A percentile compares a stretch with the other conserved stretches of the same genome.
These are phyloP conservation scores for Sycophila sp. DNA, from an alignment of 1,140 invertebrate genomes.

Conservation along the genomic window DNA sequence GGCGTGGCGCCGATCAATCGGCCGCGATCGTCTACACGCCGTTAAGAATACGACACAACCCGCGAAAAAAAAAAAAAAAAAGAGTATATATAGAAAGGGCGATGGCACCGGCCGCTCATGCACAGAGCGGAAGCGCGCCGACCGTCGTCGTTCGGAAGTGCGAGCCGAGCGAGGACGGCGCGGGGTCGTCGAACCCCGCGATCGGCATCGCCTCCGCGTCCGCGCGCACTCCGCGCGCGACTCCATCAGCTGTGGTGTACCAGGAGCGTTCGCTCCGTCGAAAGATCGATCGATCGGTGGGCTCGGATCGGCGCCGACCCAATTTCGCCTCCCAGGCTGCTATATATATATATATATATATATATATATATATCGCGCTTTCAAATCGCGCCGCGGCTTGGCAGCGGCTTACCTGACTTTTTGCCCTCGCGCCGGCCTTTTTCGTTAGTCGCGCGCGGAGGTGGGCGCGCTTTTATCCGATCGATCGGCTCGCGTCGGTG, in stretches of 20 bases:
- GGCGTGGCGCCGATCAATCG: not conserved
- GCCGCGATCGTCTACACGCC: not conserved
- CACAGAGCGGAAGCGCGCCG: not conserved
- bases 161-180: not conserved
- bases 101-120: not conserved
- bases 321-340: constrained; percentile 52
- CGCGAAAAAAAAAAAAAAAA: not conserved
- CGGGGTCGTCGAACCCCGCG: constrained; percentile 35
- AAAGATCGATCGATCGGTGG: constrained; percentile 55
- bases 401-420: too few relatives aligned
- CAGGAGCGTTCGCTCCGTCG: constrained; percentile 20
- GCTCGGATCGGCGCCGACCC: constrained; percentile 42
- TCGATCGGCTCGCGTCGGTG: too few relatives aligned
- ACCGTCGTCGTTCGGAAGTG: too few relatives aligned
- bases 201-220: too few relatives aligned
- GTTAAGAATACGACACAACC: not conserved
- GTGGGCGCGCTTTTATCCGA: too few relatives aligned
- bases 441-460: too few relatives aligned
- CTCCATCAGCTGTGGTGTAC: constrained; percentile 50
- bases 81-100: not conserved
- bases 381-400: too few relatives aligned
- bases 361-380: not conserved
- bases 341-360: not conserved
- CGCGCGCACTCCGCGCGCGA: constrained; percentile 21
- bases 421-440: too few relatives aligned